Evolutionary conservation across 2,888 invertebrate genomes (phyloP), one percentile per base, ranked within the genome.

Genomic region (Standfussiana lucernea): DNA sequence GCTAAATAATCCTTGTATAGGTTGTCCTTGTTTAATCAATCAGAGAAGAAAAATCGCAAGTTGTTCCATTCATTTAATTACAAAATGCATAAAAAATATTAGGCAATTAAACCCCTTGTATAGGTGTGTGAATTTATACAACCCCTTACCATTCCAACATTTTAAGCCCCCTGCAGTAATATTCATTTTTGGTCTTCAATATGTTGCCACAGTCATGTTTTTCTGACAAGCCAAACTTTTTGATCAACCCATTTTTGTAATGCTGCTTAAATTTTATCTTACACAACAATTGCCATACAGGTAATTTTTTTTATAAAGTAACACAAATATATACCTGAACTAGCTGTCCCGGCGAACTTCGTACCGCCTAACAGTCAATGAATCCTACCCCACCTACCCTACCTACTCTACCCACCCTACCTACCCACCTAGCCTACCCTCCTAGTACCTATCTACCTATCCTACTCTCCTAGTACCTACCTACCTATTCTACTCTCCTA

Each of bases 21-120:
- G 42, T 35, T 77, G 24, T 47, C n/a, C n/a, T n/a, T n/a, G 13
- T 65, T 56, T 47, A n/a, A 59, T 66, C 15, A 40, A 40, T n/a
- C 15, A 15, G 79, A 85, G 83, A 85, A 83, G 73, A 75, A 73
- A 56, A 32, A 45, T n/a, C 15, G 5, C n/a, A 53, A 67, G 61
- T 53, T 32, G 24, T 56, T 42, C 45, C 61, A 71, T 24, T 61
- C 11, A 24, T 62, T 32, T 28, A 75, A 62, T 56, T 53, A 45
- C 37, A 50, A 61, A 75, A 50, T 59, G 32, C 45, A 66, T 79
- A n/a, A 70, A 75, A 83, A 15, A 28, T 61, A 13, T 28, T 62
- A 56, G 21, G 61, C 56, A 74, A 72, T 72, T 45, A 68, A 66
- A 13, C 47, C 32, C 10, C 15, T 45, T 59, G 42, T 21, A 7